Conservation (phyloP, 2,113 vertebrate genomes). For the Apaloderma vittatum region DNA sequence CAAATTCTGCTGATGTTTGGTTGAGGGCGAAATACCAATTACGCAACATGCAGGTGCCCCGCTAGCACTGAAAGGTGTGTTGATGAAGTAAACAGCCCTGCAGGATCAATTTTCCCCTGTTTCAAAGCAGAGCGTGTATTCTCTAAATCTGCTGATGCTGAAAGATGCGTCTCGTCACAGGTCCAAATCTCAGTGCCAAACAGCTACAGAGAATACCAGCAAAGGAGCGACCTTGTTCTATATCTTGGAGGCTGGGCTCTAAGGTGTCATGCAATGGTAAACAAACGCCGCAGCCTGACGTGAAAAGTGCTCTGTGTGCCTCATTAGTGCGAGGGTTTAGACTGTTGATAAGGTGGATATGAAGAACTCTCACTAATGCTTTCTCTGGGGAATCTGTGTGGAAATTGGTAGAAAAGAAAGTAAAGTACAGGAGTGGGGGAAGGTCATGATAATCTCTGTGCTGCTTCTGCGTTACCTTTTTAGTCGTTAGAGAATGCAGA, state of each 20-base stretch:
- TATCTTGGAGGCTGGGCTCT: neutral
- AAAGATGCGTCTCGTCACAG: neutral
- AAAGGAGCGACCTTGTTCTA: neutral
- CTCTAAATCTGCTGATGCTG: constrained; percentile 58
- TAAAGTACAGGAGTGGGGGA: neutral
- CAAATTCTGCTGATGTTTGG: constrained; percentile 27
- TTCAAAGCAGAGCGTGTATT: constrained; percentile 39
- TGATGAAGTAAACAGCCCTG: constrained; percentile 60
- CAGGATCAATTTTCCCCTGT: constrained; percentile 31
- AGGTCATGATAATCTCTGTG: neutral
- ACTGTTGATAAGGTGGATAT: neutral
- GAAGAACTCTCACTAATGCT: neutral
- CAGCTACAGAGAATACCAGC: neutral
- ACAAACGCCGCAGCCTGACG: neutral
- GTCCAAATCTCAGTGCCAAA: constrained; percentile 15
- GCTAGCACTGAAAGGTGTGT: constrained; percentile 4
- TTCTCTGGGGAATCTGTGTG: neutral
- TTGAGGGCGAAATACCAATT: constrained; percentile 30
- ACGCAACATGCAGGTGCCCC: constrained; percentile 42
- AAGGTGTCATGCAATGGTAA: neutral
- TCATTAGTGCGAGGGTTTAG: neutral
- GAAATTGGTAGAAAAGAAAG: neutral
- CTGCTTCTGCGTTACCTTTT: neutral
- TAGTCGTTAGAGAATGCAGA: neutral
- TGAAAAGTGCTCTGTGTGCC: neutral